Evolutionary conservation across 2,888 invertebrate species (phyloP).

Genomic region (Unio pictorum): DNA sequence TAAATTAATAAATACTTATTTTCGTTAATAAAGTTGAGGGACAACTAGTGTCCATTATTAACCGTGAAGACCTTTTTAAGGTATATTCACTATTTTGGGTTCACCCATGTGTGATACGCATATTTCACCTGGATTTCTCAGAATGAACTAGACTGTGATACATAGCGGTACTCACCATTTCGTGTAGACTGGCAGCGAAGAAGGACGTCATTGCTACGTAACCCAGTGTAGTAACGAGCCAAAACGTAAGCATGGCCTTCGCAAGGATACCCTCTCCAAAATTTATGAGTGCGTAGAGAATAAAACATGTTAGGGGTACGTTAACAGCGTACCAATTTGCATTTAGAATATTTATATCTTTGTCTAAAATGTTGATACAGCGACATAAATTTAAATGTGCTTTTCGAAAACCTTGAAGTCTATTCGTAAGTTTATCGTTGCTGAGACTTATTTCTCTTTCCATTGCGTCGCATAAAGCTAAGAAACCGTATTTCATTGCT

Average conservation of each 20-base stretch:
- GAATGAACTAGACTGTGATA: too few relatives aligned
- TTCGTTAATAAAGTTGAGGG: too few relatives aligned
- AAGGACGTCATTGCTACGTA: not conserved
- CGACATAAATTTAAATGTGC: constrained; percentile 13
- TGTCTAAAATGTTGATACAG: constrained; percentile 10
- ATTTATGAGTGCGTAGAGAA: constrained; percentile 7
- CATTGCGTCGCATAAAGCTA: too few relatives aligned
- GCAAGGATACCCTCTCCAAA: not conserved
- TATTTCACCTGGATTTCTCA: too few relatives aligned
- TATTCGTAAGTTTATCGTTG: not conserved
- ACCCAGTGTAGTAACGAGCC: constrained; percentile 2
- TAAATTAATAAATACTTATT: too few relatives aligned
- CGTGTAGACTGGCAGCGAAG: constrained; percentile 4
- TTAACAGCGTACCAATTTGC: constrained; percentile 9
- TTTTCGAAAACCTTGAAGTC: not conserved
- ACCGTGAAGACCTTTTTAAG: too few relatives aligned
- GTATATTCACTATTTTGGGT: too few relatives aligned
- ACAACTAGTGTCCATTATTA: too few relatives aligned
- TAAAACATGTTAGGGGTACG: constrained; percentile 13
- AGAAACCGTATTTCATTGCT: too few relatives aligned
- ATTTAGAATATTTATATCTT: constrained; percentile 10
- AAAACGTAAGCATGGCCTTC: not conserved
- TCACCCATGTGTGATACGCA: too few relatives aligned
- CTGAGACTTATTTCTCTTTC: too few relatives aligned
- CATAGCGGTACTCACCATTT: constrained; percentile 1